A percentile compares a stretch with the other conserved stretches of the same genome.
Evolutionary conservation across 2,113 vertebrate species (phyloP).

Genomic region (Pluvialis apricaria): DNA sequence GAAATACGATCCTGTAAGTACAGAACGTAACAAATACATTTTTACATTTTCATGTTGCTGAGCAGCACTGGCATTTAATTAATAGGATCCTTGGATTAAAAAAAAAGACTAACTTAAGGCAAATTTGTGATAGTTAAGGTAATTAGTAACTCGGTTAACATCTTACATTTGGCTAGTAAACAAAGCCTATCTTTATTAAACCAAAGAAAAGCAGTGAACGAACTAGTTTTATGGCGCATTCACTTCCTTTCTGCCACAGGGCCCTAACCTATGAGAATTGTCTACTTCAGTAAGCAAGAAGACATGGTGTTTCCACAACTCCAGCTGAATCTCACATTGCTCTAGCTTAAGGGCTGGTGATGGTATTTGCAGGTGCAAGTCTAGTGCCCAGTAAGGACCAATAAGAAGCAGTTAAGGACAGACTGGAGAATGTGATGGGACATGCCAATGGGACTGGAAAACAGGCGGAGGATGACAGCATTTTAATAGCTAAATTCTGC

Average conservation of each 20-base stretch:
- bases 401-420: not conserved
- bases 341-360: not conserved
- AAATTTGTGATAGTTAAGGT: not conserved
- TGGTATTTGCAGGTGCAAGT: not conserved
- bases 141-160: not conserved
- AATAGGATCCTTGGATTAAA: not conserved
- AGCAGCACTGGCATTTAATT: not conserved
- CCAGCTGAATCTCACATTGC: not conserved
- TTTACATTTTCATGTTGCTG: not conserved
- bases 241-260: not conserved
- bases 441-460: not conserved
- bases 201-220: not conserved
- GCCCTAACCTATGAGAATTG: not conserved
- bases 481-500: not conserved
- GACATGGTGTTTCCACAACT: not conserved
- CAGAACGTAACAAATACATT: fast-evolving
- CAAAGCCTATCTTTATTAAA: not conserved
- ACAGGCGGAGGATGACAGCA: not conserved
- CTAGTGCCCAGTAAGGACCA: not conserved
- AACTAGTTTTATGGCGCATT: not conserved
- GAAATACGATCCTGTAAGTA: not conserved
- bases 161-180: not conserved
- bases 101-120: not conserved
- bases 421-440: fast-evolving
- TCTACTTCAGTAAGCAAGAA: not conserved